phyloP scores from a whole-genome alignment of 2,797 vertebrate species.

The Mus minutoides region DNA sequence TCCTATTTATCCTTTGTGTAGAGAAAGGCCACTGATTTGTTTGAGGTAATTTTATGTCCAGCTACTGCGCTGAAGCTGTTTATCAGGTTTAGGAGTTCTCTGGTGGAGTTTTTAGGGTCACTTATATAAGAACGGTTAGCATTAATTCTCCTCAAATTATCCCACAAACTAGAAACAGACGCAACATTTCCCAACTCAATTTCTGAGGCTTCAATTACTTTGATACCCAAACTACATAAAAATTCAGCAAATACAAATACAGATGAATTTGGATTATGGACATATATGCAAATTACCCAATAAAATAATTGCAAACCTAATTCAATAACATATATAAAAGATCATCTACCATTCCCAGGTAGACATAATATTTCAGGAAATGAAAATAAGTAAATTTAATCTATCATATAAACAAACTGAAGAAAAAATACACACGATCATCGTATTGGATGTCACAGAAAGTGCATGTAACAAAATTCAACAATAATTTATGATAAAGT shows the following conservation, averaged over 20 bases:
- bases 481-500: not conserved
- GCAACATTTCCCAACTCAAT: not conserved
- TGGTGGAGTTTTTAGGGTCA: too few relatives aligned
- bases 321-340: not conserved
- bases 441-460: not conserved
- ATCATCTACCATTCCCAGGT: not conserved
- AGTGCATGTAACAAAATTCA: not conserved
- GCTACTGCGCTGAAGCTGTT: too few relatives aligned
- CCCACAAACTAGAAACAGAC: not conserved
- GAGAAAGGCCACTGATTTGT: too few relatives aligned
- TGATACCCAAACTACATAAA: not conserved
- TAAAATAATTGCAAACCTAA: not conserved
- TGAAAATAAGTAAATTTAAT: not conserved
- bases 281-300: not conserved
- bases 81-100: too few relatives aligned
- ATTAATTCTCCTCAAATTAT: not conserved
- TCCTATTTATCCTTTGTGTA: too few relatives aligned
- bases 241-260: not conserved
- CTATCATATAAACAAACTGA: not conserved
- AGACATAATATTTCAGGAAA: not conserved
- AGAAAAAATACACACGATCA: not conserved
- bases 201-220: not conserved
- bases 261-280: not conserved
- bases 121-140: not conserved
- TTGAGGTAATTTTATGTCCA: too few relatives aligned